Percentiles rank a stretch among this genome's conserved stretches.
phyloP scores from a whole-genome alignment of 2,888 invertebrate species.

The Troglohyphantes excavatus region DNA sequence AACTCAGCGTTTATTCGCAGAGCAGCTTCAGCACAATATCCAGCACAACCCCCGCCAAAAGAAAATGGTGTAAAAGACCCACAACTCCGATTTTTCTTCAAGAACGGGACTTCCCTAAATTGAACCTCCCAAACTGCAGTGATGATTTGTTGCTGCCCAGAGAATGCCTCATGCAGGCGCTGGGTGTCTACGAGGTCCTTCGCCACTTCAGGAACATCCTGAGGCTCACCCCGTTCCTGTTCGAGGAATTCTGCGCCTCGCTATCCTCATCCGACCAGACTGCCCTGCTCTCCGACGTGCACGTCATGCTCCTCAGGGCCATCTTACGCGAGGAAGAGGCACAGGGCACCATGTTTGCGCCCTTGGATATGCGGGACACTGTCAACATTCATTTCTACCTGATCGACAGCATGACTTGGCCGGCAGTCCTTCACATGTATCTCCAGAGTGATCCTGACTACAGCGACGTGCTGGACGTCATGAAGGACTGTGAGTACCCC shows the following conservation, averaged over 20 bases:
- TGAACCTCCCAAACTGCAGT: slow-evolving; percentile 92
- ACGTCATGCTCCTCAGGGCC: slow-evolving; percentile 95
- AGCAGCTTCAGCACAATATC: slow-evolving; percentile 79
- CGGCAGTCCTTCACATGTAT: slow-evolving; percentile 93
- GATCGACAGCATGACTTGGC: slow-evolving; percentile 98
- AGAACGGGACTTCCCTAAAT: slow-evolving; percentile 88
- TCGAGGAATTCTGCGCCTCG: slow-evolving; percentile 98
- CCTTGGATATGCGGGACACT: slow-evolving; percentile 98
- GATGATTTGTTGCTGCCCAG: slow-evolving; percentile 93
- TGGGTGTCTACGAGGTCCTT: slow-evolving; percentile 96
- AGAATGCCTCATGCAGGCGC: slow-evolving; percentile 89
- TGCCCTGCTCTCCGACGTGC: slow-evolving; percentile 94
- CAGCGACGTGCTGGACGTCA: slow-evolving; percentile 81
- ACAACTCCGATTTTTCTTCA: slow-evolving; percentile 81
- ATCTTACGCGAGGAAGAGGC: slow-evolving; percentile 95
- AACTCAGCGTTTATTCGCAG: slow-evolving; percentile 79
- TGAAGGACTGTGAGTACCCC: slow-evolving; percentile 88
- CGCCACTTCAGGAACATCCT: slow-evolving; percentile 93
- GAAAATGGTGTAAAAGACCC: slow-evolving; percentile 81
- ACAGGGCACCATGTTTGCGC: slow-evolving; percentile 97
- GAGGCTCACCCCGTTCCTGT: slow-evolving; percentile 94
- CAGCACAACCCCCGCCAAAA: slow-evolving; percentile 75
- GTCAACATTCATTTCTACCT: slow-evolving; percentile 96
- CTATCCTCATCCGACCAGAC: slow-evolving; percentile 95
- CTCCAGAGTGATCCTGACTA: slow-evolving; percentile 90